Evolutionary conservation across 1,140 invertebrate genomes (phyloP).

Genomic region (Thaumatotibia leucotreta): DNA sequence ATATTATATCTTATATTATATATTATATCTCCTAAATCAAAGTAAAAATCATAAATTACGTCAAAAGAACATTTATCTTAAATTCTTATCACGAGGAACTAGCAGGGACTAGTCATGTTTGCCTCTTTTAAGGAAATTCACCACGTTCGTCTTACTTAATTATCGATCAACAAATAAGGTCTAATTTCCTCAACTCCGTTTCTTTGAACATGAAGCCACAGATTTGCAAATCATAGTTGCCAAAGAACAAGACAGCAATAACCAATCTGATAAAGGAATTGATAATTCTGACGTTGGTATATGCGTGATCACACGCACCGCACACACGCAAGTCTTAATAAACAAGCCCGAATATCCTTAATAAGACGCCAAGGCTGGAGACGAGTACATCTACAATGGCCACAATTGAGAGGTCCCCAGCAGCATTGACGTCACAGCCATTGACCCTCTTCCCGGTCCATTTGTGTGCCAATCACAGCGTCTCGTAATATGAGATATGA

Average conservation of each 20-base stretch:
- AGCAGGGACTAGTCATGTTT: no score
- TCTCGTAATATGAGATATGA: not conserved
- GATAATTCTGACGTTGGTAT: not conserved
- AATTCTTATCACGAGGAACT: no score
- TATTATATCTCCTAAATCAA: no score
- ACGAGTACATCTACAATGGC: conserved; percentile 16
- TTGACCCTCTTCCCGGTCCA: conserved; percentile 36
- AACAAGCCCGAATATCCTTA: conserved; percentile 24
- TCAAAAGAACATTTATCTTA: no score
- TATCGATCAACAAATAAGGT: no score
- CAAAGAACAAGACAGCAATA: not conserved
- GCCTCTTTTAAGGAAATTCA: no score
- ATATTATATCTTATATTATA: no score
- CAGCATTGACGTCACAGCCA: conserved; percentile 32
- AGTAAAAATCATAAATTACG: no score
- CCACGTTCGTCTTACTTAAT: no score
- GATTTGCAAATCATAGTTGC: not conserved
- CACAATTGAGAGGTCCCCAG: conserved; percentile 15
- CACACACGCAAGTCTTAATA: conserved; percentile 32
- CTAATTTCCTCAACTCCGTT: no score
- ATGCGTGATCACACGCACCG: conserved; percentile 7
- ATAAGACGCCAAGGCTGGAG: conserved; percentile 34
- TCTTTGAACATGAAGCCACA: not conserved
- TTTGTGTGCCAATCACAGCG: conserved; percentile 24
- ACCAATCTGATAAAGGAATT: not conserved